phyloP scores from a whole-genome alignment of 1,140 invertebrate species.

The Harlomillsia oculata region DNA sequence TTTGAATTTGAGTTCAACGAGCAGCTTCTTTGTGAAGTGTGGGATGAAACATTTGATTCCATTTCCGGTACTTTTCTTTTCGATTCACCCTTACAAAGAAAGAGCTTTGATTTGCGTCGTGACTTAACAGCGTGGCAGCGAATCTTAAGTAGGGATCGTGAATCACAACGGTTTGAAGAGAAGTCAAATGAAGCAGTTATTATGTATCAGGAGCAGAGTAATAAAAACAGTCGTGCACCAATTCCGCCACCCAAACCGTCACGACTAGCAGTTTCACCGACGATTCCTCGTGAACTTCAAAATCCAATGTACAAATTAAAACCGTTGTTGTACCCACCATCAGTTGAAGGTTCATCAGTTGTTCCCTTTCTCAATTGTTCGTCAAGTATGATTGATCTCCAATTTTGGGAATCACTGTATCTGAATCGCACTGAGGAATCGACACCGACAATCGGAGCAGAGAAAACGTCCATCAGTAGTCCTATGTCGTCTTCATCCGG shows the following conservation, averaged over 20 bases:
- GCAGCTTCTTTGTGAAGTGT: slow-evolving; percentile 79
- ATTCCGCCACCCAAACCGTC: background rate
- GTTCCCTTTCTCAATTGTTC: slow-evolving; percentile 12
- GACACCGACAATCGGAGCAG: background rate
- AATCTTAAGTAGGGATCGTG: slow-evolving; percentile 15
- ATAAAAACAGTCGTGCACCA: background rate
- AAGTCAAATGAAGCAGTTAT: background rate
- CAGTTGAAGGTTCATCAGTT: background rate
- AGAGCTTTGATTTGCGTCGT: slow-evolving; percentile 16
- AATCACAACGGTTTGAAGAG: background rate
- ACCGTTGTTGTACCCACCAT: slow-evolving; percentile 20
- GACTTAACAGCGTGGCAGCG: slow-evolving; percentile 27
- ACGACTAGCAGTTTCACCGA: background rate
- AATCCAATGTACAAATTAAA: slow-evolving; percentile 32
- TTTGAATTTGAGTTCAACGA: slow-evolving; percentile 83
- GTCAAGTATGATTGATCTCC: slow-evolving; percentile 19
- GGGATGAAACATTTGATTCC: slow-evolving; percentile 55
- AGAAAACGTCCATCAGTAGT: slow-evolving; percentile 6
- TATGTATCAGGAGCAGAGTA: background rate
- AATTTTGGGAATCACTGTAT: slow-evolving; percentile 26
- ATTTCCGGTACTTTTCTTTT: slow-evolving; percentile 31
- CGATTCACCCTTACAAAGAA: slow-evolving; percentile 26
- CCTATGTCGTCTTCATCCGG: background rate
- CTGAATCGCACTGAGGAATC: slow-evolving; percentile 17
- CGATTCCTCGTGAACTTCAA: slow-evolving; percentile 13